phyloP scores from a whole-genome alignment of 1,140 invertebrate genomes.

The Pachypsylla venusta region DNA sequence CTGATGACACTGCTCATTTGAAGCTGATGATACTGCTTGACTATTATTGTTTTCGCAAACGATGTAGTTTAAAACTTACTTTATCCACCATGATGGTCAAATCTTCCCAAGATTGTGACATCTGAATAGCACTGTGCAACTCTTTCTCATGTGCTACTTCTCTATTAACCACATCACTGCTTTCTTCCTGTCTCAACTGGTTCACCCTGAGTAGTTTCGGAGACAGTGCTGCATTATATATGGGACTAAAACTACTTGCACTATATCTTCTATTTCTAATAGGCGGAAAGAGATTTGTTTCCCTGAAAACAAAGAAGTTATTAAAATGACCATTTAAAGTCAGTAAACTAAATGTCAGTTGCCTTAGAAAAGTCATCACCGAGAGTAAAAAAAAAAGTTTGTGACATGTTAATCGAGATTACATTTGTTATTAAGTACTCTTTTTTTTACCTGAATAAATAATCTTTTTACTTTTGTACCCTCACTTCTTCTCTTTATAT shows the following conservation, averaged over 20 bases:
- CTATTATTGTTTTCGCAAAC: not conserved
- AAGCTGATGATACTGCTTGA: not conserved
- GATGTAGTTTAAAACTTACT: slow-evolving; percentile 7
- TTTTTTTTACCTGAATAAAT: too few relatives aligned
- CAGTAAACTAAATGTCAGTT: slow-evolving; percentile 7
- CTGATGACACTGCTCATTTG: slow-evolving; percentile 5
- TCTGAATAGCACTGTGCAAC: slow-evolving; percentile 71
- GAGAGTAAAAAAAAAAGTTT: too few relatives aligned
- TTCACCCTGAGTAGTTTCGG: slow-evolving; percentile 62
- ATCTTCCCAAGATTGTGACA: slow-evolving; percentile 81
- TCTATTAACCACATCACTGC: slow-evolving; percentile 59
- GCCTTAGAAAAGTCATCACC: slow-evolving; percentile 22
- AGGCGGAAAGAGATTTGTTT: slow-evolving; percentile 14
- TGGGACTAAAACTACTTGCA: slow-evolving; percentile 18
- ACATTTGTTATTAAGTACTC: too few relatives aligned
- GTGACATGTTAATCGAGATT: too few relatives aligned
- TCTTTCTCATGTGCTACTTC: slow-evolving; percentile 82
- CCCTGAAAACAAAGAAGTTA: slow-evolving; percentile 14
- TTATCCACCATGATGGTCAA: slow-evolving; percentile 52
- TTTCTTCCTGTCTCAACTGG: slow-evolving; percentile 75
- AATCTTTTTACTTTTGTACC: too few relatives aligned
- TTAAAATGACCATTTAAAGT: too few relatives aligned
- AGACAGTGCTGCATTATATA: slow-evolving; percentile 33
- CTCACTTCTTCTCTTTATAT: too few relatives aligned
- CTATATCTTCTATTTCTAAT: slow-evolving; percentile 8